Conservation (phyloP, 2,888 invertebrate genomes). For the Barypeithes pellucidus region DNA sequence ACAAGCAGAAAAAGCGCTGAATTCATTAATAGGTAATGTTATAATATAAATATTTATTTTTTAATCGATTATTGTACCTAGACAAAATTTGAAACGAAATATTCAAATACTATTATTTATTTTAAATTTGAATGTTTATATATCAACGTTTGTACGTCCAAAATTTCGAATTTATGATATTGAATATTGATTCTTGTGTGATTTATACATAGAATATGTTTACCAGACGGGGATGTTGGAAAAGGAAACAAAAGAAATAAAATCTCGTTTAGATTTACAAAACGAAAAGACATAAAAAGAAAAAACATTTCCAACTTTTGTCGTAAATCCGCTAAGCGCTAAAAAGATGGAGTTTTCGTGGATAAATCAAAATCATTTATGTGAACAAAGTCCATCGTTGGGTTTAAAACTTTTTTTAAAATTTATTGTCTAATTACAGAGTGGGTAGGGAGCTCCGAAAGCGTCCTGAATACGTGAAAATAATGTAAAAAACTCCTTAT, state of each 20-base stretch:
- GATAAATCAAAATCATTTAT: not conserved
- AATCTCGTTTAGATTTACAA: not conserved
- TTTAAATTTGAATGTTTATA: conserved; percentile 6
- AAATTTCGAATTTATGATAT: not conserved
- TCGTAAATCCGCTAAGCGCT: not conserved
- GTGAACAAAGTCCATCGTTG: not conserved
- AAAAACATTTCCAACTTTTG: not conserved
- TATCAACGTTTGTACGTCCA: not conserved
- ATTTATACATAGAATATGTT: not conserved
- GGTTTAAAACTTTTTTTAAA: not conserved
- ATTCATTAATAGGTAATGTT: too few relatives aligned
- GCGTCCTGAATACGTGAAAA: too few relatives aligned
- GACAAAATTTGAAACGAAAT: too few relatives aligned
- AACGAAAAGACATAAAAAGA: not conserved
- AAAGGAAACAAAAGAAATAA: not conserved
- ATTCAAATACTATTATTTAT: not conserved
- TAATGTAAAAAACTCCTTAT: too few relatives aligned
- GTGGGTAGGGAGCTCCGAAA: too few relatives aligned
- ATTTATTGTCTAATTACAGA: not conserved
- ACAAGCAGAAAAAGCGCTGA: too few relatives aligned
- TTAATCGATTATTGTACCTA: too few relatives aligned
- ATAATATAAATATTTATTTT: too few relatives aligned
- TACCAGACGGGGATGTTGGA: not conserved
- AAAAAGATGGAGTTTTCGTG: not conserved
- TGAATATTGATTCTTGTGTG: conserved; percentile 7